Evolutionary conservation across 2,797 vertebrate genomes (phyloP).

Genomic region (Zonotrichia albicollis): DNA sequence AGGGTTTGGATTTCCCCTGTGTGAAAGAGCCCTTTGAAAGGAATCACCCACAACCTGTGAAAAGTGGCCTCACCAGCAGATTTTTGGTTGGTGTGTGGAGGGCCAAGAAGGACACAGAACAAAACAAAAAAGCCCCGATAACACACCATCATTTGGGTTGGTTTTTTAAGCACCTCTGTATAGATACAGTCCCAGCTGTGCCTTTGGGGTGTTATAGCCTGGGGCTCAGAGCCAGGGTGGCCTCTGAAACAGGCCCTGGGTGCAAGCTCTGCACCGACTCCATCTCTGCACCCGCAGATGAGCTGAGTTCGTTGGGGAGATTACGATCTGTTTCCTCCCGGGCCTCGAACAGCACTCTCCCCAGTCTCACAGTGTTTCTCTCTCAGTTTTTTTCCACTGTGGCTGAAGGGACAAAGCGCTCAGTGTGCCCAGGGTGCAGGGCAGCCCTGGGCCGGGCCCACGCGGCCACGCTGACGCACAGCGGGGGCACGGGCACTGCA

Average conservation of each 20-base stretch:
- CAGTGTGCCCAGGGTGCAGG: not conserved
- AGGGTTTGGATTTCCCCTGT: not conserved
- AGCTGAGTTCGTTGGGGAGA: not conserved
- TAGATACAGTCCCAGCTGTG: not conserved
- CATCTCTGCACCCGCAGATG: not conserved
- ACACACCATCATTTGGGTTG: fast-evolving
- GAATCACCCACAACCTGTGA: not conserved
- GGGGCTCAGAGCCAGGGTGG: not conserved
- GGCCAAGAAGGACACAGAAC: not conserved
- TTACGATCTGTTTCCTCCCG: not conserved
- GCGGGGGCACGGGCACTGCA: not conserved
- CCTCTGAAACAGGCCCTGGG: not conserved
- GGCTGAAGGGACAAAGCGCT: not conserved
- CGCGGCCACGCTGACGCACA: not conserved
- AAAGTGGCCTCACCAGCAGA: not conserved
- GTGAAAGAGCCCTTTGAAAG: not conserved
- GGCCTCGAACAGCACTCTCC: not conserved
- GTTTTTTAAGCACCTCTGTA: not conserved
- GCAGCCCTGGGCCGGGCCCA: not conserved
- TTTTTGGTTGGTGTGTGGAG: not conserved
- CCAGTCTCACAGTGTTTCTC: not conserved
- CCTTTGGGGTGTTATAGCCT: not conserved
- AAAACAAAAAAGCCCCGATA: not conserved
- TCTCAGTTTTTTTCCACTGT: not conserved
- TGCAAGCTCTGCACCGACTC: not conserved